Evolutionary conservation across 2,888 invertebrate genomes (phyloP), one percentile per base, ranked within the genome.

Genomic region (Leptopilina drosophilae): DNA sequence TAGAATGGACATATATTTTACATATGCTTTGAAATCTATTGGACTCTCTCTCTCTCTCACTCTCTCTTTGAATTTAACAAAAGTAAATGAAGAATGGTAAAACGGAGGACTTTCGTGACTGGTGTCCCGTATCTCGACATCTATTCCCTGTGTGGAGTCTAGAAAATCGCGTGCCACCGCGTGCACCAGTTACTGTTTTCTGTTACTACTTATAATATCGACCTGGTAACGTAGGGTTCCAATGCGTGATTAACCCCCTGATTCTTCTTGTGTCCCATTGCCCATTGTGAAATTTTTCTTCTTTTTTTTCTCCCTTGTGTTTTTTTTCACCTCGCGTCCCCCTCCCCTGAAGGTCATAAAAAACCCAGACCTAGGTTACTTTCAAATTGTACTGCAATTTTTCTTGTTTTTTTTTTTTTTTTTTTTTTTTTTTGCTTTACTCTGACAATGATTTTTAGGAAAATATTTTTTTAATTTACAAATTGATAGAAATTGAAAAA

Each of bases 161-260:
- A 89, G 87, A 89, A 88, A 87, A 90, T 90, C 90, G 90, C 90
- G 90, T 89, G 89, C 88, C 83, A 86, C 87, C 85, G 81, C 82
- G 86, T 87, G 90, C 87, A 86, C 89, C 85, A 88, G 88, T 90
- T 87, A 88, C 87, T 85, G 87, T 88, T 89, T 42, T 85, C 88
- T 82, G 83, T 85, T 85, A 85, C 83, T 85, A 86, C 85, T 82
- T 82, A 20, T 56, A 53, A 78, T 89, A 90, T 90, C 89, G 90
- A 90, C 87, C 89, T 81, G 65, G 33, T 15, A 53, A 77, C 78
- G 69, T 78, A 73, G 69, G 81, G 81, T 67, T 81, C 78, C 77
- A 73, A 73, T 73, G 73, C 56, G 73, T 73, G 73, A 73, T 73
- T 56, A 73, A 56, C 56, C 33, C 73, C 56, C 33, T 69, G 14